phyloP scores from a whole-genome alignment of 2,888 invertebrate genomes.

The Coecobrya sp. region DNA sequence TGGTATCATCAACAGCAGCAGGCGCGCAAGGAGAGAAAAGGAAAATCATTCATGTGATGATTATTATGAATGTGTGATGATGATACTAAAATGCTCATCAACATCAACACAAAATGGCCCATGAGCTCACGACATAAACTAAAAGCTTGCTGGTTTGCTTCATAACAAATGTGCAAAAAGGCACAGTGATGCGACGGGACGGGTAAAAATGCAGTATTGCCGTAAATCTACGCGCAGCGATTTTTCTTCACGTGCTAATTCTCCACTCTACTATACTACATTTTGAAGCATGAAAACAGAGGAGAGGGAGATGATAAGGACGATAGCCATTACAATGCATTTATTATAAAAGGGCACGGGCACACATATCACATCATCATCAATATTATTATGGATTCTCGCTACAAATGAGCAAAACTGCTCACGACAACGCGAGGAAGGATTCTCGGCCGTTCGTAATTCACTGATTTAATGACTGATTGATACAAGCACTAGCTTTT shows the following conservation, averaged over 20 bases:
- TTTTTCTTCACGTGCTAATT: constrained; percentile 47
- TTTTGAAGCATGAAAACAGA: constrained; percentile 12
- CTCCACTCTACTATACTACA: constrained; percentile 8
- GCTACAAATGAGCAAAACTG: constrained; percentile 63
- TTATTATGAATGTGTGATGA: constrained; percentile 54
- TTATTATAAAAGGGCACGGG: constrained; percentile 63
- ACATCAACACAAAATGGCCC: constrained; percentile 40
- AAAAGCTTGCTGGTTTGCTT: constrained; percentile 35
- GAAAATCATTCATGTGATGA: constrained; percentile 49
- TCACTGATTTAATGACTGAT: constrained; percentile 69
- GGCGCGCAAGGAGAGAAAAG: neutral
- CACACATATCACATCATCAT: constrained; percentile 49
- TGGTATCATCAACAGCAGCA: constrained; percentile 24
- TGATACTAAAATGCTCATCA: constrained; percentile 55
- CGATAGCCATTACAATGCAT: constrained; percentile 60
- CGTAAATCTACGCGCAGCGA: neutral
- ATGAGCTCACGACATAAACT: constrained; percentile 64
- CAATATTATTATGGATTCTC: constrained; percentile 53
- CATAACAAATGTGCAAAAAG: constrained; percentile 45
- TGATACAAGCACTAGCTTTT: constrained; percentile 64
- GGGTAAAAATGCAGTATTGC: neutral
- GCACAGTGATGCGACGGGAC: neutral
- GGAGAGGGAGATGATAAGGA: constrained; percentile 34
- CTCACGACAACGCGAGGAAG: constrained; percentile 61
- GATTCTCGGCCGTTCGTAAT: constrained; percentile 21